These are phyloP conservation scores for Orchestia grillus DNA, from an alignment of 1,140 invertebrate species.

Conservation along the genomic window DNA sequence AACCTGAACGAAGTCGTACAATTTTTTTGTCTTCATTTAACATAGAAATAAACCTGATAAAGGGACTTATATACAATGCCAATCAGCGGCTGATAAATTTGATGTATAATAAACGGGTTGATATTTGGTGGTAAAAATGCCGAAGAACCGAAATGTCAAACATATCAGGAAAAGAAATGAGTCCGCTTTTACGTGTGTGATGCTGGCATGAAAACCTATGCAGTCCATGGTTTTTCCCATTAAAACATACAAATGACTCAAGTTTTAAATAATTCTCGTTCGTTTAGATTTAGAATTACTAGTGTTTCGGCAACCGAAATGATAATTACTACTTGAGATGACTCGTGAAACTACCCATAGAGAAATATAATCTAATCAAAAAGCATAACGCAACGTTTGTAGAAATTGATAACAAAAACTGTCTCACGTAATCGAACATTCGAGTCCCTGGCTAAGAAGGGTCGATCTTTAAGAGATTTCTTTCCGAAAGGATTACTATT, in stretches of 20 bases:
- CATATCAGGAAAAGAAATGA: not conserved
- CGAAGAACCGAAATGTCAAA: too few species aligned
- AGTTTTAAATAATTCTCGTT: not conserved
- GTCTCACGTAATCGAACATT: not conserved
- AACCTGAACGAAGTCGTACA: constrained; percentile 79
- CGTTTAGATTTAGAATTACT: not conserved
- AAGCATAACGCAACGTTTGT: not conserved
- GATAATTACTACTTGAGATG: not conserved
- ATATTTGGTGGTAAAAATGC: too few species aligned
- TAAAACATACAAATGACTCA: not conserved
- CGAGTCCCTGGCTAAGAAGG: not conserved
- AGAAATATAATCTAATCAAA: not conserved
- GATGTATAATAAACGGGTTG: too few species aligned
- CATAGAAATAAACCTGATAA: not conserved
- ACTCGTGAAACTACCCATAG: not conserved
- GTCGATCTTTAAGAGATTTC: not conserved
- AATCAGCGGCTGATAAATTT: too few species aligned
- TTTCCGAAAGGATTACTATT: not conserved
- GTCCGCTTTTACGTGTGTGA: not conserved
- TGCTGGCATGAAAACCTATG: too few species aligned
- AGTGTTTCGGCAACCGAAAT: not conserved
- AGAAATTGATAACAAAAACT: not conserved
- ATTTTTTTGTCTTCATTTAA: not conserved
- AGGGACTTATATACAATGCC: not conserved
- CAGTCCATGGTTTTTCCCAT: not conserved